These are phyloP conservation scores for Erebia epiphron DNA, from an alignment of 2,888 invertebrate species.

Conservation along the genomic window DNA sequence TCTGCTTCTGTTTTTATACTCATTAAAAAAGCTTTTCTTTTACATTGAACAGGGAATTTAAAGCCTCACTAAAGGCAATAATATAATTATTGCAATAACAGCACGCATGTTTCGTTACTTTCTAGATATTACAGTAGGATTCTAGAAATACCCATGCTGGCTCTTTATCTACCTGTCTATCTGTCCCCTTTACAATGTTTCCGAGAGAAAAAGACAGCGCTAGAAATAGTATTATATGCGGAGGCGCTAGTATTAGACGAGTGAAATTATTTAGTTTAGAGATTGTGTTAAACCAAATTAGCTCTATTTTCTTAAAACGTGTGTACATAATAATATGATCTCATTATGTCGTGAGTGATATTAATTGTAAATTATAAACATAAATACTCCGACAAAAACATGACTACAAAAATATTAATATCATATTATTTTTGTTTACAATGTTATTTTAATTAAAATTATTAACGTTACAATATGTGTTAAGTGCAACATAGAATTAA, in stretches of 20 bases:
- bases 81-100: neutral
- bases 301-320: too few relatives aligned
- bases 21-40: neutral
- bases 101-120: neutral
- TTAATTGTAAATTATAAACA: too few relatives aligned
- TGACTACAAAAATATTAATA: neutral
- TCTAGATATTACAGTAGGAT: neutral
- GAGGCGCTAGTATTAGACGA: neutral
- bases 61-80: neutral
- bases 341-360: too few relatives aligned
- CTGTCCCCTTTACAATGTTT: too few relatives aligned
- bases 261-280: neutral
- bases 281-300: neutral
- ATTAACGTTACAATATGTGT: neutral
- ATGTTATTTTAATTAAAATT: neutral
- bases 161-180: too few relatives aligned
- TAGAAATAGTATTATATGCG: too few relatives aligned
- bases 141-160: neutral
- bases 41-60: too few relatives aligned
- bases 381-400: too few relatives aligned
- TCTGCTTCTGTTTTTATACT: neutral
- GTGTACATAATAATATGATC: too few relatives aligned
- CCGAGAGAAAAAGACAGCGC: too few relatives aligned
- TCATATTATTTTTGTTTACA: neutral
- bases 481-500: constrained; percentile 13